phyloP scores from a whole-genome alignment of 23 tunicate species.

The Trididemnum miniatum region DNA sequence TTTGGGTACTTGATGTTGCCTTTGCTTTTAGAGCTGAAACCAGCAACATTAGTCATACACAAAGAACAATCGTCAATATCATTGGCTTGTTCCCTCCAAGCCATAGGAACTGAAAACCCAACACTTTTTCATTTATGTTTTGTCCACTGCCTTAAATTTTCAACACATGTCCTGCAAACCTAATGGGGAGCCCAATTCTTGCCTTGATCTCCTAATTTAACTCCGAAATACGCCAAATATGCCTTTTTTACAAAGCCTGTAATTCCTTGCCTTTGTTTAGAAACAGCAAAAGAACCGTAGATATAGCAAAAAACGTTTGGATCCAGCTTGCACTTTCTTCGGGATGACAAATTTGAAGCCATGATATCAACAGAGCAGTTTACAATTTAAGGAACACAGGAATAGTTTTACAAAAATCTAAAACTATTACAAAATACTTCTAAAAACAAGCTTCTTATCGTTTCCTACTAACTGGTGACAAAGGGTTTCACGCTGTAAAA shows the following conservation, averaged over 20 bases:
- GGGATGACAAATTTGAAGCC: background rate
- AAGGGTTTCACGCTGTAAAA: background rate
- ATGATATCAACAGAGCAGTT: background rate
- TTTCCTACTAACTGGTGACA: background rate
- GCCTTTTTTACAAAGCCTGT: conserved; percentile 4
- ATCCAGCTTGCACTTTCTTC: background rate
- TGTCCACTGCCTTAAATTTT: background rate
- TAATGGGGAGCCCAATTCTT: background rate
- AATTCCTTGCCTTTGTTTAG: background rate
- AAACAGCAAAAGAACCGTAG: background rate
- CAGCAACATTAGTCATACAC: background rate
- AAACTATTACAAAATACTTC: background rate
- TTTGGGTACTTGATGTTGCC: background rate
- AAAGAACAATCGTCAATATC: background rate
- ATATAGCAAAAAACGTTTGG: background rate
- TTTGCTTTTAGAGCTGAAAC: background rate
- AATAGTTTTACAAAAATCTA: background rate
- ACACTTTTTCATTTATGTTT: background rate
- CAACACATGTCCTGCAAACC: background rate
- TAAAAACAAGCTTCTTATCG: background rate
- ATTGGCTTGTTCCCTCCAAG: background rate
- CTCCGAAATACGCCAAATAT: background rate
- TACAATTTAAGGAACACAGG: background rate
- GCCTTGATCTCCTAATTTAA: conserved; percentile 1
- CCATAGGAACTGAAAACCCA: background rate